Conservation (phyloP, 2,113 vertebrate species). For the Columba janthina region DNA sequence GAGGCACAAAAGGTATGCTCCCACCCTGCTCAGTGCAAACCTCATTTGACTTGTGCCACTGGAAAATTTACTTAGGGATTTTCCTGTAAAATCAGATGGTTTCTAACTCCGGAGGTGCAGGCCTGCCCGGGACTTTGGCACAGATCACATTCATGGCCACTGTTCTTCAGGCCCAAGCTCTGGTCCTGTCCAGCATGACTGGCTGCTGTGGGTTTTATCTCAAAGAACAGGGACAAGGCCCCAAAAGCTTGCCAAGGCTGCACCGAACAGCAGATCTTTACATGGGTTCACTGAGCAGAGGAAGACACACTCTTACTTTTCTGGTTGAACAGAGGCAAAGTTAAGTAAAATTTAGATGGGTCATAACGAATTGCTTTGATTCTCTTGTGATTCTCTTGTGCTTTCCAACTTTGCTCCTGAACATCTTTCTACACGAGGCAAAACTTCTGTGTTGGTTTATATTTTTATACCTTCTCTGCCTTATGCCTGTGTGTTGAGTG, state of each 20-base stretch:
- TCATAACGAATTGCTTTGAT: neutral
- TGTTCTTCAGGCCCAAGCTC: neutral
- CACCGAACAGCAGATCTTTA: neutral
- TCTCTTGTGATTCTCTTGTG: fast-evolving
- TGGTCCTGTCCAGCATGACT: neutral
- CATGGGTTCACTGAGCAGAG: neutral
- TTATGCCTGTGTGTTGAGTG: neutral
- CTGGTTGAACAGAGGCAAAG: neutral
- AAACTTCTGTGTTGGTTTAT: neutral
- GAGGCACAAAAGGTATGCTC: neutral
- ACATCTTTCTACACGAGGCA: neutral
- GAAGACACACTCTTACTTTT: neutral
- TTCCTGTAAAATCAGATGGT: neutral
- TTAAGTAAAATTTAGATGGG: neutral
- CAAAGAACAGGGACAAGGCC: neutral
- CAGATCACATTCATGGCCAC: neutral
- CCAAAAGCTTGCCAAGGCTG: neutral
- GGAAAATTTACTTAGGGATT: neutral
- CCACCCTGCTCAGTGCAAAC: neutral
- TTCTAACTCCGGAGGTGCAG: neutral
- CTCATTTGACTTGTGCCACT: neutral
- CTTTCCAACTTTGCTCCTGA: neutral
- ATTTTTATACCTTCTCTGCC: neutral
- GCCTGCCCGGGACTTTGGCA: neutral
- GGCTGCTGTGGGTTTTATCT: neutral